Conservation (phyloP, 2,888 invertebrate genomes). For the Catocala sponsa region DNA sequence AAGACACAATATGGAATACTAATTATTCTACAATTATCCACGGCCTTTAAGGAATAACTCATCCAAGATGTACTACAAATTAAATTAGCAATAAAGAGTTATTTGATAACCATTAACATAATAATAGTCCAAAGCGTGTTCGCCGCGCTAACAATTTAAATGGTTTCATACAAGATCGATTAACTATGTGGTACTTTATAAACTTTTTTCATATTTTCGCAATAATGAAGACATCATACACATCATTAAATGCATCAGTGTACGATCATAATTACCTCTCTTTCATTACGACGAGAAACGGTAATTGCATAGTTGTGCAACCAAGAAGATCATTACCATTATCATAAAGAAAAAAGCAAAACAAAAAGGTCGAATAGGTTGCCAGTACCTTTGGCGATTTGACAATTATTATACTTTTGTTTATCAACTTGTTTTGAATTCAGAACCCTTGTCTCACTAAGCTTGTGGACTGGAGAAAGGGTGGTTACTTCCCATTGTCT, state of each 20-base stretch:
- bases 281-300: conserved; percentile 22
- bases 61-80: too few relatives aligned
- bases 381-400: not conserved
- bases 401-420: not conserved
- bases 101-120: too few relatives aligned
- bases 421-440: not conserved
- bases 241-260: conserved; percentile 27
- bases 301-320: conserved; percentile 32
- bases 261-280: conserved; percentile 33
- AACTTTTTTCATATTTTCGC: conserved; percentile 15
- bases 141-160: not conserved
- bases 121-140: too few relatives aligned
- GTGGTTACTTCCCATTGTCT: conserved; percentile 7
- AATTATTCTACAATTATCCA: too few relatives aligned
- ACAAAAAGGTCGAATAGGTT: not conserved
- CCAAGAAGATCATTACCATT: conserved; percentile 17
- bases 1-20: too few relatives aligned
- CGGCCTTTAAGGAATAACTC: too few relatives aligned
- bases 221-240: conserved; percentile 36
- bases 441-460: not conserved
- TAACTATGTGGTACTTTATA: conserved; percentile 6
- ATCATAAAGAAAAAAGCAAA: conserved; percentile 10
- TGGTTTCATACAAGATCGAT: conserved; percentile 11
- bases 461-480: conserved; percentile 1
- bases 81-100: too few relatives aligned